Evolutionary conservation across 2,888 invertebrate genomes (phyloP), one percentile per base, ranked within the genome.

Genomic region (Steinernema hermaphroditum): DNA sequence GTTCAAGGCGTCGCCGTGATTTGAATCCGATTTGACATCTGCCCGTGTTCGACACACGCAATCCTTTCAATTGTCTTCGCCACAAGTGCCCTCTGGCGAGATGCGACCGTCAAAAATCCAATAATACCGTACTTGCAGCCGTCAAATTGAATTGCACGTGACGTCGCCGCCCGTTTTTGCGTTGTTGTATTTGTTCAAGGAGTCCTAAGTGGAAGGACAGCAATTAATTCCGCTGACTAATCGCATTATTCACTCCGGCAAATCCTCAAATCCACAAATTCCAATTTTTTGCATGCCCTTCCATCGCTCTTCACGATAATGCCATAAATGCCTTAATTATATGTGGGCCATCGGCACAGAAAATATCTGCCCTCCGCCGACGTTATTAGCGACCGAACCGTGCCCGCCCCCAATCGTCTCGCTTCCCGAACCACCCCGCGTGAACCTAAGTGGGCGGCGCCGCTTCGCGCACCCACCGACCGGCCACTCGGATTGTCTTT

Each of bases 241-340:
- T 62, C 62, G 62, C n/a, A 62, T 62, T 62, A 62, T 62, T 29
- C 62, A 34, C 62, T 62, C 19, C 37, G 4, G 4, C 37, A 37
- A 37, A 37, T 37, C 37, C 37, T 37, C 46, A 62, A 62, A 62
- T 62, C 62, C 16, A 29, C 22, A 62, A 62, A 32, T 62, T 62
- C 62, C 34, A 62, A n/a, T 62, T 62, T 54, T 54, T 62, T 62
- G 16, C 37, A 12, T 37, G 6, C 37, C 37, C 37, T 37, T 12
- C 37, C 37, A 8, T n/a, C n/a, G n/a, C n/a, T n/a, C n/a, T n/a
- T n/a, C n/a, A 46, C 54, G 54, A 14, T 62, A 62, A 62, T 62
- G 62, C 62, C 62, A 62, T 62, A 62, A 62, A 62, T 62, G 62
- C 62, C 29, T 62, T 62, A 62, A 62, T 62, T 62, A 62, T 62